Conservation (phyloP, 2,797 vertebrate genomes). For the Ispidina lecontei region DNA sequence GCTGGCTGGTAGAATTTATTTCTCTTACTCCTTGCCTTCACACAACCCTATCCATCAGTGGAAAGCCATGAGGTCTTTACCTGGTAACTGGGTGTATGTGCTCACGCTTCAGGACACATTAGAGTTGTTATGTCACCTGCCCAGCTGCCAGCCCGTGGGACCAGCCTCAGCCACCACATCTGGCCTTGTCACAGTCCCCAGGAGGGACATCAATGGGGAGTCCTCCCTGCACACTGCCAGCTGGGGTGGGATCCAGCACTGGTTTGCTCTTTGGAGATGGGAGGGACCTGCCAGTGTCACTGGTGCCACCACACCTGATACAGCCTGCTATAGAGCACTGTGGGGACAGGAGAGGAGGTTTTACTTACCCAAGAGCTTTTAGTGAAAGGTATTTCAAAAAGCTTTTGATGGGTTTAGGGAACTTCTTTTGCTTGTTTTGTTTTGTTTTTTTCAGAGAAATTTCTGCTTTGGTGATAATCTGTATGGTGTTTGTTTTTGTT, state of each 20-base stretch:
- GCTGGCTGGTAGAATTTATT: background rate
- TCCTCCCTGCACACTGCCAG: background rate
- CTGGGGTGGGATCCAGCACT: background rate
- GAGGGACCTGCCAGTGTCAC: background rate
- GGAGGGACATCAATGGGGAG: accelerated
- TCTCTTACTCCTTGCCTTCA: background rate
- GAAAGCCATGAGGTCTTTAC: background rate
- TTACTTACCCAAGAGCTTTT: background rate
- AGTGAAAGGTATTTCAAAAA: background rate
- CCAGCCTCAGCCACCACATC: background rate
- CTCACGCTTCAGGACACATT: background rate
- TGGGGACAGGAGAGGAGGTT: background rate
- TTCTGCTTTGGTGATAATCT: background rate
- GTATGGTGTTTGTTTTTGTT: background rate
- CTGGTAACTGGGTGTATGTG: background rate
- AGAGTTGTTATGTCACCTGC: background rate
- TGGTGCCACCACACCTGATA: background rate
- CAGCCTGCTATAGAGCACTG: accelerated
- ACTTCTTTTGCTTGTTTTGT: too few relatives aligned
- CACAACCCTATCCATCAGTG: background rate
- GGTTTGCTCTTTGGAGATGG: accelerated
- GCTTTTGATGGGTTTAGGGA: background rate
- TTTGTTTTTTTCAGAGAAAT: background rate
- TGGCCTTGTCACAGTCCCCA: accelerated
- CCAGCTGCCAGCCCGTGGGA: background rate